Evolutionary conservation across 1,140 invertebrate species (phyloP).

Genomic region (Ceratoteleas bidentatus): DNA sequence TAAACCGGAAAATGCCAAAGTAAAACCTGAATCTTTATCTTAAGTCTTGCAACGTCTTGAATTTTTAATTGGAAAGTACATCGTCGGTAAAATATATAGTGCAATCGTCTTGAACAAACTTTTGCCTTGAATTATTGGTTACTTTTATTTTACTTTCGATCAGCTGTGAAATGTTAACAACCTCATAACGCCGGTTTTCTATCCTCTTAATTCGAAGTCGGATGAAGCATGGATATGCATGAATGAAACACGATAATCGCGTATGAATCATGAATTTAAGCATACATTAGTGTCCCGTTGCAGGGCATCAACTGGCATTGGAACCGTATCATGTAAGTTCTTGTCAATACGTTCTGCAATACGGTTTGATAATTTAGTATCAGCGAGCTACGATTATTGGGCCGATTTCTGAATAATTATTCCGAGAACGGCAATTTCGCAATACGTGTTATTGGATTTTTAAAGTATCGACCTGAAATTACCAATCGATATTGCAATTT

Average conservation of each 20-base stretch:
- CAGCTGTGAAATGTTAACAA: slow-evolving; percentile 5
- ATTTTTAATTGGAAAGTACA: no score
- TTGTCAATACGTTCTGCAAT: slow-evolving; percentile 19
- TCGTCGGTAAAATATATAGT: no score
- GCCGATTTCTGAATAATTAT: slow-evolving; percentile 3
- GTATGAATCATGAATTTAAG: slow-evolving; percentile 11
- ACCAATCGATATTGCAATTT: no score
- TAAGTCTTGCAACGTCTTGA: no score
- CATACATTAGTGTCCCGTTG: slow-evolving; percentile 2
- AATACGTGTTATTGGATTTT: not conserved
- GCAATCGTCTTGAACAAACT: no score
- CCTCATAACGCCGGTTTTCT: not conserved
- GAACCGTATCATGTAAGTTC: slow-evolving; percentile 31
- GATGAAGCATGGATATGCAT: slow-evolving; percentile 4
- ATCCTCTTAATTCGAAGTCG: not conserved
- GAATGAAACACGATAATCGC: slow-evolving; percentile 15
- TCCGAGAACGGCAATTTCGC: not conserved
- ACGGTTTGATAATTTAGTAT: slow-evolving; percentile 15
- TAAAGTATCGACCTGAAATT: not conserved
- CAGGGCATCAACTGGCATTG: slow-evolving; percentile 18
- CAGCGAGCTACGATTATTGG: slow-evolving; percentile 5
- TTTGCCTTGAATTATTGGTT: not conserved
- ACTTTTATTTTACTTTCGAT: slow-evolving; percentile 6
- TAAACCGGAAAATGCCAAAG: no score
- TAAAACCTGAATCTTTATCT: no score